Evolutionary conservation across 2,888 invertebrate genomes (phyloP), one percentile per base, ranked within the genome.

Genomic region (Polia nebulosa): DNA sequence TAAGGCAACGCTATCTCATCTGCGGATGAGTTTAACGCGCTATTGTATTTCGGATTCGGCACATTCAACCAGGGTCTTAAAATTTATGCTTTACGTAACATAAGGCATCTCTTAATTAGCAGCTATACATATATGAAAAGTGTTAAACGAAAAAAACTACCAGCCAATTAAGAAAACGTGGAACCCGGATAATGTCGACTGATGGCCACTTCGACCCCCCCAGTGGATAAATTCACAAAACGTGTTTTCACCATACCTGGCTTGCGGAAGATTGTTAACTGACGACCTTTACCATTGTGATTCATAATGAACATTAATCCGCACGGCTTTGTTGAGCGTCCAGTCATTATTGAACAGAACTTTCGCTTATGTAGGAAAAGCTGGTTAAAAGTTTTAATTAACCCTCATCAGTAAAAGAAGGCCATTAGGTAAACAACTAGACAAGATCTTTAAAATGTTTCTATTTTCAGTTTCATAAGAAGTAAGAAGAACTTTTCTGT

Each of bases 211-310:
- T 32, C 63, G 77, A 72, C 64, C 70, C 62, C 70, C 47, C 20
- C 41, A 47, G 29, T 61, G 62, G 64, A 59, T 58, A 65, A 65
- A 58, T 58, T 67, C 66, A 74, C 69, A 66, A 80, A 82, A 84
- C 84, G 44, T 78, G 82, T 84, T 80, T 80, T 78, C 67, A 53
- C 82, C 82, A 73, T 76, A 75, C 66, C 60, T 64, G 83, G 78
- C 11, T 71, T 52, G 45, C 80, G 83, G 82, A 83, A 83, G 85
- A 82, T 76, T 65, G 47, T 82, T 78, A 80, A 71, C 78, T 29
- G 44, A 53, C 58, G 72, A 73, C 82, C 80, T 84, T 83, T 73
- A 72, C 49, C 80, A 71, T 76, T 72, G 72, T 78, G 69, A 82
- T 61, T 76, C 71, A 72, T 68, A 73, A 67, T 65, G 34, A 72